Conservation (phyloP, 2,113 vertebrate genomes). For the Petrocephalus microphthalmus region DNA sequence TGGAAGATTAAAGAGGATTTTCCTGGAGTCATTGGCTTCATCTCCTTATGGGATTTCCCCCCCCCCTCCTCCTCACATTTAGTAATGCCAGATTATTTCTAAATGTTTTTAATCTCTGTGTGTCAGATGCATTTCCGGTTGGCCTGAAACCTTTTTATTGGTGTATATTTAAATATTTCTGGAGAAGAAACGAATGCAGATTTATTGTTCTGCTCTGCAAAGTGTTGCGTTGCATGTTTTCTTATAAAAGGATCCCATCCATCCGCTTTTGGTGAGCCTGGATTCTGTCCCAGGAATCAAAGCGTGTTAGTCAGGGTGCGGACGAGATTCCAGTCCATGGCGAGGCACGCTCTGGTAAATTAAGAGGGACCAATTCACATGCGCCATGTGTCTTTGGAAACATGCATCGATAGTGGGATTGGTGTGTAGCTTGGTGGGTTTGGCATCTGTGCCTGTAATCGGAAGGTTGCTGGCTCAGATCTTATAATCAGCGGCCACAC, state of each 20-base stretch:
- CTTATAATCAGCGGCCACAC: neutral
- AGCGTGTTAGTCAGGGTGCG: neutral
- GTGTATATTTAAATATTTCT: neutral
- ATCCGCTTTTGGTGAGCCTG: neutral
- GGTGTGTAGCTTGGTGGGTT: neutral
- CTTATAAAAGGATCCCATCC: neutral
- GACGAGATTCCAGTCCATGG: neutral
- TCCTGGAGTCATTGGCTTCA: neutral
- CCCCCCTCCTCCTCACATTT: neutral
- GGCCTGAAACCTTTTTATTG: neutral
- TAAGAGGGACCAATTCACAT: neutral
- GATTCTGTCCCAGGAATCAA: neutral
- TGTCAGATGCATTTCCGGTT: neutral
- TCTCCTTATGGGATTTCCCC: neutral
- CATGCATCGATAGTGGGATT: neutral
- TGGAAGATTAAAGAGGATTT: constrained; percentile 5
- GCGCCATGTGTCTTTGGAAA: neutral
- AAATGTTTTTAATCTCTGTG: neutral
- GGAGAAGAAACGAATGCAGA: neutral
- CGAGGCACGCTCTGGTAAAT: neutral
- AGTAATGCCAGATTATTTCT: neutral
- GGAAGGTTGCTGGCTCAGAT: neutral
- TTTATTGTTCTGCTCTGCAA: neutral
- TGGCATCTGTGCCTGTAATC: neutral
- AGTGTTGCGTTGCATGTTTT: neutral